Conservation (phyloP, 2,888 invertebrate species). For the Emmelina monodactyla region DNA sequence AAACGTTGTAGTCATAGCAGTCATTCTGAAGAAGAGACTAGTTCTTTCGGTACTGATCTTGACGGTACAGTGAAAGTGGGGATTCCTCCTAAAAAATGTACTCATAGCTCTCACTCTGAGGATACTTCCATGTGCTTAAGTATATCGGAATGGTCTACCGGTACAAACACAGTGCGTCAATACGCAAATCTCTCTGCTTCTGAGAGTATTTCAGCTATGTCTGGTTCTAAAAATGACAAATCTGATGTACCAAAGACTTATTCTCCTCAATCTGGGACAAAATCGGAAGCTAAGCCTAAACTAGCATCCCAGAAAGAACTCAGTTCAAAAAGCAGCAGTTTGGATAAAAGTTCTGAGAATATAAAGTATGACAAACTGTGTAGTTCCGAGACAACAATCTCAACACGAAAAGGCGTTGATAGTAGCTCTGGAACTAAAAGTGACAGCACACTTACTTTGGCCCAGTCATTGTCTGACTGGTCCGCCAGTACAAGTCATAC, state of each 20-base stretch:
- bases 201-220: slow-evolving; percentile 69
- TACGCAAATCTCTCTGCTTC: slow-evolving; percentile 79
- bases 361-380: slow-evolving; percentile 68
- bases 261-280: slow-evolving; percentile 58
- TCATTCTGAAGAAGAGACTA: slow-evolving; percentile 78
- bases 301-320: slow-evolving; percentile 51
- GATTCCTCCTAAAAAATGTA: slow-evolving; percentile 80
- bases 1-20: slow-evolving; percentile 74
- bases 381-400: slow-evolving; percentile 66
- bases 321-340: slow-evolving; percentile 67
- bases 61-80: slow-evolving; percentile 85
- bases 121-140: slow-evolving; percentile 87
- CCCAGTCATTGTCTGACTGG: slow-evolving; percentile 85
- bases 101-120: slow-evolving; percentile 84
- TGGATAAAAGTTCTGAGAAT: slow-evolving; percentile 62
- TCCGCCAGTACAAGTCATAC: slow-evolving; percentile 83
- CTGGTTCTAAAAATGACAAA: slow-evolving; percentile 69
- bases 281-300: slow-evolving; percentile 59
- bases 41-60: slow-evolving; percentile 78
- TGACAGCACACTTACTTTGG: slow-evolving; percentile 78
- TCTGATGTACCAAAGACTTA: slow-evolving; percentile 62
- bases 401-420: slow-evolving; percentile 61
- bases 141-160: slow-evolving; percentile 88
- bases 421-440: slow-evolving; percentile 78
- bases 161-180: slow-evolving; percentile 83